Base-by-base conservation (phyloP, 2,113 vertebrate genomes). In the Datnioides undecimradiatus region DNA sequence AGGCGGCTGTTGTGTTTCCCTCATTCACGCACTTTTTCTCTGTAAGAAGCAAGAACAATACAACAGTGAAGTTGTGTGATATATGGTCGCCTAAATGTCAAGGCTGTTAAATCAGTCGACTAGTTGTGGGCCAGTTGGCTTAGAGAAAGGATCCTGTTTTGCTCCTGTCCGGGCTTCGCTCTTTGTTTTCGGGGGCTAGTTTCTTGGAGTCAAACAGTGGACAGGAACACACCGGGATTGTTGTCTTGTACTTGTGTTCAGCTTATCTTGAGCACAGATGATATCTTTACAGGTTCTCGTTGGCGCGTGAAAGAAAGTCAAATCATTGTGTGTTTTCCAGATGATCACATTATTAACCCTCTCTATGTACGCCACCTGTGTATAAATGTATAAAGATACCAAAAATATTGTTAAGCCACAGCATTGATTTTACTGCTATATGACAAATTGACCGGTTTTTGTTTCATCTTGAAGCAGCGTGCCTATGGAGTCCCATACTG, bases 51-150 rank as follows among this genome's bases (percentile, higher is more conserved):
- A 16, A 73, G 81, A 85, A 81, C 86, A 87, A 85, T 76, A 63
- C 74, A 63, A 38, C 86, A 75, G 79, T 75, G 80, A 77, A 74
- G 74, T 84, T 80, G 76, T 57, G 81, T 90, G 87, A 93, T 89
- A 63, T 86, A 92, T 80, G 57, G 86, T 51, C n/a, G 80, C 67
- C 73, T 85, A 90, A 93, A 93, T 90, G 92, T 93, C 93, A 93
- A 34, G 43, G 77, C 88, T 74, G 79, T 84, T 87, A 93, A 92
- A 92, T 88, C 79, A 86, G 66, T 71, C 38, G 33, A 46, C 79
- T 68, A 76, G 84, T 89, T 88, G 83, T 88, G 82, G 76, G 48
- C 62, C 63, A 65, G 80, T 83, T 84, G 80, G 76, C 77, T 82
- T 41, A 21, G 69, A 79, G 83, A 54, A 84, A 69, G 57, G 69